Evolutionary conservation across 2,888 invertebrate genomes (phyloP).

Genomic region (Leptopilina drosophilae): DNA sequence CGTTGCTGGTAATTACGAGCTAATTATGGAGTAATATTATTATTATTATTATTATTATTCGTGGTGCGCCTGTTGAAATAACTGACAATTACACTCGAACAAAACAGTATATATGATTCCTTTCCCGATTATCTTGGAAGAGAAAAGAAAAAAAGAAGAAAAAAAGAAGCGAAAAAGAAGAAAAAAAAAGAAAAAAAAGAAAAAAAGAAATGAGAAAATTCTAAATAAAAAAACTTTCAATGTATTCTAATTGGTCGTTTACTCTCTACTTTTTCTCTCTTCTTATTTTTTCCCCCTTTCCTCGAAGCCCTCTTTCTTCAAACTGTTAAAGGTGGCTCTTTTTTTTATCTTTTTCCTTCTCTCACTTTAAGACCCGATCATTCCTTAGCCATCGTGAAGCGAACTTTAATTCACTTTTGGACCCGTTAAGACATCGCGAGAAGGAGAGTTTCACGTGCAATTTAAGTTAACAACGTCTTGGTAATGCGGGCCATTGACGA

Average conservation of each 20-base stretch:
- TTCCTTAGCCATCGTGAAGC: conserved; percentile 42
- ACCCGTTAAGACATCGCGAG: conserved; percentile 44
- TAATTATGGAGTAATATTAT: conserved; percentile 32
- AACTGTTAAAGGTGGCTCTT: conserved; percentile 10
- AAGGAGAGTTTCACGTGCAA: conserved; percentile 59
- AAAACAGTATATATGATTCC: conserved; percentile 2
- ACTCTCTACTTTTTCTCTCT: background rate
- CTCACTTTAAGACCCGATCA: conserved; percentile 39
- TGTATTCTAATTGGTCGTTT: conserved; percentile 27
- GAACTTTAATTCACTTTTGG: conserved; percentile 63
- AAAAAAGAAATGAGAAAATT: too few species aligned
- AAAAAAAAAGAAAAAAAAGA: too few species aligned
- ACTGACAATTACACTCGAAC: conserved; percentile 17
- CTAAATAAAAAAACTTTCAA: background rate
- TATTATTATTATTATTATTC: conserved; percentile 27
- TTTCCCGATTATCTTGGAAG: conserved; percentile 2
- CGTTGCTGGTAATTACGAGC: conserved; percentile 22
- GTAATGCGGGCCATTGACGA: conserved; percentile 56
- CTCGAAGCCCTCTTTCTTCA: conserved; percentile 5
- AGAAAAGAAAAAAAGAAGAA: background rate
- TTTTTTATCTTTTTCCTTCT: conserved; percentile 11
- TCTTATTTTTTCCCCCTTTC: background rate
- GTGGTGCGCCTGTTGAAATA: conserved; percentile 12
- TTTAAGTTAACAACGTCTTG: conserved; percentile 61
- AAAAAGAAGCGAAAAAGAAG: too few species aligned